A percentile compares a stretch with the other conserved stretches of the same genome.
phyloP scores from a whole-genome alignment of 2,797 vertebrate genomes.

The Mormyrops boulengeri region DNA sequence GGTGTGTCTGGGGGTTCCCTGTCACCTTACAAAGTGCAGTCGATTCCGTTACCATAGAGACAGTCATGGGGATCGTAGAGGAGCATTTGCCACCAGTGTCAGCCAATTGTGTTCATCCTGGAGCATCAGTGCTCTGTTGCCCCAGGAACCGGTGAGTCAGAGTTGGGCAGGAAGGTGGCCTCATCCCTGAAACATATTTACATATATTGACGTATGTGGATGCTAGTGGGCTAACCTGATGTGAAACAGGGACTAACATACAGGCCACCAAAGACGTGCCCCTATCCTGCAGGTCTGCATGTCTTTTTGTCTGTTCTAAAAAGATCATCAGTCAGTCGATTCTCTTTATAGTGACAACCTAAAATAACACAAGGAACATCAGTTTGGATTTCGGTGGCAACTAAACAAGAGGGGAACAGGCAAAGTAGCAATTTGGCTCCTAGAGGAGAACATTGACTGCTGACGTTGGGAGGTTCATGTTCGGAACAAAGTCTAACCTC shows the following conservation, averaged over 20 bases:
- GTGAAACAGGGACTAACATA: not conserved
- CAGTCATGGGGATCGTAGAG: not conserved
- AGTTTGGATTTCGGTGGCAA: too few relatives aligned
- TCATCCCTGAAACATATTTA: slow-evolving; percentile 51
- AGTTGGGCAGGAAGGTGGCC: slow-evolving; percentile 28
- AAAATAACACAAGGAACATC: not conserved
- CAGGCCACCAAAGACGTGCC: not conserved
- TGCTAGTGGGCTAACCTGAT: not conserved
- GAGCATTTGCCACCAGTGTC: slow-evolving; percentile 45
- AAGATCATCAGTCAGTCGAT: not conserved
- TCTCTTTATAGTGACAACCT: not conserved
- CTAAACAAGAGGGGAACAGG: too few relatives aligned
- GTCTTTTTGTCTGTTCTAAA: not conserved
- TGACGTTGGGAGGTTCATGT: too few relatives aligned
- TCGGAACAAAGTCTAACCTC: not conserved
- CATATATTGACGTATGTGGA: not conserved
- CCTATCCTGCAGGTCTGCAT: not conserved
- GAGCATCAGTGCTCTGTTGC: slow-evolving; percentile 49
- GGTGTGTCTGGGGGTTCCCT: not conserved
- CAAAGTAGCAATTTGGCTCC: too few relatives aligned
- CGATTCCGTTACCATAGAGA: slow-evolving; percentile 17
- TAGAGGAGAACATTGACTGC: too few relatives aligned
- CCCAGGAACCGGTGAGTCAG: slow-evolving; percentile 39
- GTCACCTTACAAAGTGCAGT: not conserved
- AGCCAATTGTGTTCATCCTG: slow-evolving; percentile 28